phyloP scores from a whole-genome alignment of 2,113 vertebrate genomes.

The Noturus placidus region DNA sequence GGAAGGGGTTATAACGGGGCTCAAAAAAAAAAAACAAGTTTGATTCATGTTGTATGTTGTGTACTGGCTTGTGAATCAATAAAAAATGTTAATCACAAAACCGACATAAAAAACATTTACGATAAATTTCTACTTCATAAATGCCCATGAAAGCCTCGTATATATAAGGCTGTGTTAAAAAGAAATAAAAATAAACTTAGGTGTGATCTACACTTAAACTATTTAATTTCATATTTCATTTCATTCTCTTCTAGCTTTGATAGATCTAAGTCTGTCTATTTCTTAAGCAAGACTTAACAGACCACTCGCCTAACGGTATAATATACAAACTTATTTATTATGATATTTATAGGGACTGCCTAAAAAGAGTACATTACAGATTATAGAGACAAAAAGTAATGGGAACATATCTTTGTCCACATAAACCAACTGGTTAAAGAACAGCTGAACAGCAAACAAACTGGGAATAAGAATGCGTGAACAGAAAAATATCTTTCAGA shows the following conservation, averaged over 20 bases:
- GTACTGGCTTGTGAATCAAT: no score
- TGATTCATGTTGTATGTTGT: no score
- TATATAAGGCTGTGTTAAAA: background rate
- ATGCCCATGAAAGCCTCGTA: background rate
- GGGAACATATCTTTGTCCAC: background rate
- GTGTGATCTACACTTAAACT: background rate
- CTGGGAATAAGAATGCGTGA: background rate
- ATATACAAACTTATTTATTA: conserved; percentile 4
- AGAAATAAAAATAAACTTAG: no score
- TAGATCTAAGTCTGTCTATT: background rate
- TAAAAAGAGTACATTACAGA: background rate
- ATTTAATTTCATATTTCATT: background rate
- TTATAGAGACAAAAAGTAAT: background rate
- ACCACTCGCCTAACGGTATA: background rate
- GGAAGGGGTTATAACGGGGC: no score
- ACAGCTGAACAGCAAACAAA: background rate
- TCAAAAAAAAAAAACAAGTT: no score
- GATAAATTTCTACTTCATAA: background rate
- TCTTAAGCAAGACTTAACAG: background rate
- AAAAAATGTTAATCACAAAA: no score
- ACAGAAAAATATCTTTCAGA: background rate
- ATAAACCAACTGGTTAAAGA: background rate
- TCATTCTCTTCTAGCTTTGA: background rate
- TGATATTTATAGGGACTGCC: background rate
- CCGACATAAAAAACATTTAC: no score